phyloP scores from a whole-genome alignment of 1,140 invertebrate genomes.

The Thalassaphorura encarpata region DNA sequence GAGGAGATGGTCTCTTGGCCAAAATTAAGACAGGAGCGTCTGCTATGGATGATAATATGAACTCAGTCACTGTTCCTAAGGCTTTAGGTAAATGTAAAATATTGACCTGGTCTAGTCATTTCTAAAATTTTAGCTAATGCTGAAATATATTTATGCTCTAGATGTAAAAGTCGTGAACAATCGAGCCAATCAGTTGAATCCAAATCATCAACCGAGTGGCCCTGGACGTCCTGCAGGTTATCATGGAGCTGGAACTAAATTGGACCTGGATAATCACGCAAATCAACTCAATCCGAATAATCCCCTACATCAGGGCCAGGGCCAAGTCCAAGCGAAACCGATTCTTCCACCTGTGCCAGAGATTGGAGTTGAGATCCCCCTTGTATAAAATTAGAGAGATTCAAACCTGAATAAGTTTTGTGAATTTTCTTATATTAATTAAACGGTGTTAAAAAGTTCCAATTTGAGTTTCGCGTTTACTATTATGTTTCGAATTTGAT shows the following conservation, averaged over 20 bases:
- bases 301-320: no score
- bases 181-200: slow-evolving; percentile 28
- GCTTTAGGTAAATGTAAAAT: not conserved
- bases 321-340: no score
- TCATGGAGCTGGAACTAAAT: slow-evolving; percentile 11
- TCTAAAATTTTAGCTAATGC: not conserved
- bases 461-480: no score
- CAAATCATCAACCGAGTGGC: slow-evolving; percentile 21
- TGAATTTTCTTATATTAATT: no score
- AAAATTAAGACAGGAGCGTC: not conserved
- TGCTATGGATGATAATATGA: not conserved
- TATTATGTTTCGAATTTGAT: no score
- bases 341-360: no score
- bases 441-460: no score
- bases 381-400: no score
- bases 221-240: slow-evolving; percentile 29
- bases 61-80: not conserved
- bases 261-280: slow-evolving; percentile 25
- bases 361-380: no score
- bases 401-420: no score
- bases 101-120: not conserved
- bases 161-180: slow-evolving; percentile 18
- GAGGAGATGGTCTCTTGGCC: not conserved
- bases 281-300: slow-evolving; percentile 30
- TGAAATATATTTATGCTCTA: not conserved